Evolutionary conservation across 2,888 invertebrate genomes (phyloP), one percentile per base, ranked within the genome.

Genomic region (Acleris laterana): DNA sequence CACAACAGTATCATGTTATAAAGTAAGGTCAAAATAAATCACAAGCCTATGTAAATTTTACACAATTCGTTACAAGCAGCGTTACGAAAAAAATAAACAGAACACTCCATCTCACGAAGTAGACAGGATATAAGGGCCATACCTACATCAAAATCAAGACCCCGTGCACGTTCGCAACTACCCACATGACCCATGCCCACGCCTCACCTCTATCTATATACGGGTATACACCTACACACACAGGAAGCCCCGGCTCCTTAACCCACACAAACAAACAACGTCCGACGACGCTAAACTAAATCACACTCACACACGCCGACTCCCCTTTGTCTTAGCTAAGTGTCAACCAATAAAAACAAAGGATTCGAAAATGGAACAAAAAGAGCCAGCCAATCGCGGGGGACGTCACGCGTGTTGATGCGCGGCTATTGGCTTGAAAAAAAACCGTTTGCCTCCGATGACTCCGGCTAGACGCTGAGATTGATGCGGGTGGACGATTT

Each of bases 291-390:
- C 77, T 78, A 79, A 78, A 80, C 83, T 83, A 84, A 85, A 84
- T 82, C 83, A 75, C 80, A 88, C 91, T 77, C 91, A 90, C 87
- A 88, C 89, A 86, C 71, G 76, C 71, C 76, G 78, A 83, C 89
- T 86, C 90, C 93, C 93, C 92, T 90, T 93, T 93, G 93, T 93
- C 92, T 93, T 93, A 93, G 89, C 89, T 90, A 92, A 93, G 93
- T 93, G 93, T 92, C 93, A 92, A 93, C 93, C 93, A 93, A 93
- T 93, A 93, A 93, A 93, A 93, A 93, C 93, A 93, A 93, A 93
- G 93, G 93, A 91, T 89, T 88, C 85, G 84, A 90, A 92, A 91
- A 91, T 90, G 88, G 89, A 90, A 92, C 92, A 93, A 93, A 92
- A 93, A 92, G 90, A 86, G 87, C 77, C 76, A 86, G 86, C 93